Percentiles rank a stretch among this genome's conserved stretches.
phyloP scores from a whole-genome alignment of 2,797 vertebrate genomes.

The Tapirus indicus region DNA sequence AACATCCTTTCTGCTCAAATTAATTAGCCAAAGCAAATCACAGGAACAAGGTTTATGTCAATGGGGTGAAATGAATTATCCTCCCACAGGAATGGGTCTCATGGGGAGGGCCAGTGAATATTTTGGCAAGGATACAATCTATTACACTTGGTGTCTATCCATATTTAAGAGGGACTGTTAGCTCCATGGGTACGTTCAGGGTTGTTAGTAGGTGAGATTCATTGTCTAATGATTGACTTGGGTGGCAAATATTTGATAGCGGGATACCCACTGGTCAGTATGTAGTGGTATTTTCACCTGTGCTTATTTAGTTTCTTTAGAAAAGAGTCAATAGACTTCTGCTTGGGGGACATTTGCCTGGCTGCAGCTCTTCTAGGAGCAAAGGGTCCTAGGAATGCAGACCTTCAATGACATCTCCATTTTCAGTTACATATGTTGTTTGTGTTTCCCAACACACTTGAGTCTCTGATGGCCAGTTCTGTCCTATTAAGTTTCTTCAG shows the following conservation, averaged over 20 bases:
- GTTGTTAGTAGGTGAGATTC: not conserved
- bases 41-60: not conserved
- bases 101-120: not conserved
- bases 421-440: not conserved
- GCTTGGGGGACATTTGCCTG: not conserved
- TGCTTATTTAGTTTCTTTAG: not conserved
- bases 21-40: constrained; percentile 7
- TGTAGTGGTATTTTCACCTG: not conserved
- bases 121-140: not conserved
- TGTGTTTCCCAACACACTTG: not conserved
- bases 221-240: not conserved
- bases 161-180: not conserved
- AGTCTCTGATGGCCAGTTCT: not conserved
- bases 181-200: not conserved
- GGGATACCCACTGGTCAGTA: not conserved
- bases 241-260: not conserved
- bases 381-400: not conserved
- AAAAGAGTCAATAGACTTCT: not conserved
- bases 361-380: not conserved
- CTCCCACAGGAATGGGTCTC: not conserved
- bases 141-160: not conserved
- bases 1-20: not conserved
- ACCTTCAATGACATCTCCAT: not conserved
- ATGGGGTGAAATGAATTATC: not conserved
- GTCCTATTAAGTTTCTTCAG: not conserved